Evolutionary conservation across 2,797 vertebrate genomes (phyloP).

Genomic region (Remorina albescens): DNA sequence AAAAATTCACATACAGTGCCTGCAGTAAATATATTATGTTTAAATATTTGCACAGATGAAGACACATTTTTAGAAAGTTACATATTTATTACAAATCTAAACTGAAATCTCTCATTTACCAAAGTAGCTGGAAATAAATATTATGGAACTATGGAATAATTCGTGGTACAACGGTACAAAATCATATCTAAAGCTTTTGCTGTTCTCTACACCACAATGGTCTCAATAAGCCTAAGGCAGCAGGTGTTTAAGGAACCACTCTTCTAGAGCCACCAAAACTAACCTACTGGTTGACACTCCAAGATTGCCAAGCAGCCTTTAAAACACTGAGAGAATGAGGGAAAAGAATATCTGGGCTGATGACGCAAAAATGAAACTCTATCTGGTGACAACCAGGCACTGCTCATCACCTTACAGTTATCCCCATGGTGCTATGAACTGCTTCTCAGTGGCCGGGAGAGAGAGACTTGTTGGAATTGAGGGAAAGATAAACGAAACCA

Average conservation of each 20-base stretch:
- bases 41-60: not conserved
- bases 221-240: not conserved
- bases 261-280: not conserved
- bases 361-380: not conserved
- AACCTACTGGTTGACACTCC: not conserved
- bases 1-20: not conserved
- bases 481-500: too few species aligned
- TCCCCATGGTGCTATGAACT: too few species aligned
- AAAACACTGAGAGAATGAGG: not conserved
- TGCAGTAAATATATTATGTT: not conserved
- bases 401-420: not conserved
- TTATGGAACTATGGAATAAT: not conserved
- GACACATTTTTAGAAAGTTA: too few species aligned
- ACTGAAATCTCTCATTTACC: not conserved
- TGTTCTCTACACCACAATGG: too few species aligned
- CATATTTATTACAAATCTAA: not conserved
- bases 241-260: not conserved
- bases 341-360: not conserved
- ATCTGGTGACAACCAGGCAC: too few species aligned
- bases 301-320: not conserved
- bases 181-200: not conserved
- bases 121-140: not conserved
- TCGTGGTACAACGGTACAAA: not conserved
- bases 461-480: too few species aligned
- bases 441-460: too few species aligned